Conservation (phyloP, 1,140 invertebrate genomes). For the Caenorhabditis briggsae region DNA sequence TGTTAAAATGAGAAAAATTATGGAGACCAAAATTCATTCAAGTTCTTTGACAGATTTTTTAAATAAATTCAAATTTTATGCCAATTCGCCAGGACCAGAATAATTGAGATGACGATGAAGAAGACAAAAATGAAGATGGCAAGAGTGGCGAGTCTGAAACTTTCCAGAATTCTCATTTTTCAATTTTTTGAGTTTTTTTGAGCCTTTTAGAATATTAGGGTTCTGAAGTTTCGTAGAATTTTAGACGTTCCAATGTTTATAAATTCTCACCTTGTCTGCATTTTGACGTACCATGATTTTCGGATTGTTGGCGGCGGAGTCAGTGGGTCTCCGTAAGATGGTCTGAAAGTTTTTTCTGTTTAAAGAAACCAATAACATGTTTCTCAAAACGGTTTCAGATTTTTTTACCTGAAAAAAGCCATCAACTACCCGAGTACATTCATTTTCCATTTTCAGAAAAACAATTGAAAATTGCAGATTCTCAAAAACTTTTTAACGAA, state of each 20-base stretch:
- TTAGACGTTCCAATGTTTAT: background rate
- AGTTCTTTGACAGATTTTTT: background rate
- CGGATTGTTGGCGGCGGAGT: conserved; percentile 25
- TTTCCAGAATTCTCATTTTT: background rate
- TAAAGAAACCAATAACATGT: no score
- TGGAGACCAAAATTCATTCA: no score
- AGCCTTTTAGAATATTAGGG: no score
- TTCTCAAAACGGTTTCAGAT: no score
- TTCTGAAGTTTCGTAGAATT: no score
- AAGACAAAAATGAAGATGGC: conserved; percentile 43
- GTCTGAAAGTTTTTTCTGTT: background rate
- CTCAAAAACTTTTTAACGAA: no score
- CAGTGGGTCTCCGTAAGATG: conserved; percentile 13
- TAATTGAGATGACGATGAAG: conserved; percentile 39
- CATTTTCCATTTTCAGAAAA: no score
- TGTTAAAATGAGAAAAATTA: no score
- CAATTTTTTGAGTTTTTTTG: no score
- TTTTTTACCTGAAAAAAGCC: no score
- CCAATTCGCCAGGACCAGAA: conserved; percentile 24
- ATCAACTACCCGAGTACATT: no score
- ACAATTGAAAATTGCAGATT: no score
- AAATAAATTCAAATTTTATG: conserved; percentile 42
- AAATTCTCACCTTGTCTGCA: conserved; percentile 19
- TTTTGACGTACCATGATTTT: conserved; percentile 50
- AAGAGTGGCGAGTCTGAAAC: background rate